Evolutionary conservation across 2,797 vertebrate species (phyloP).

Genomic region (Chloroceryle inda): DNA sequence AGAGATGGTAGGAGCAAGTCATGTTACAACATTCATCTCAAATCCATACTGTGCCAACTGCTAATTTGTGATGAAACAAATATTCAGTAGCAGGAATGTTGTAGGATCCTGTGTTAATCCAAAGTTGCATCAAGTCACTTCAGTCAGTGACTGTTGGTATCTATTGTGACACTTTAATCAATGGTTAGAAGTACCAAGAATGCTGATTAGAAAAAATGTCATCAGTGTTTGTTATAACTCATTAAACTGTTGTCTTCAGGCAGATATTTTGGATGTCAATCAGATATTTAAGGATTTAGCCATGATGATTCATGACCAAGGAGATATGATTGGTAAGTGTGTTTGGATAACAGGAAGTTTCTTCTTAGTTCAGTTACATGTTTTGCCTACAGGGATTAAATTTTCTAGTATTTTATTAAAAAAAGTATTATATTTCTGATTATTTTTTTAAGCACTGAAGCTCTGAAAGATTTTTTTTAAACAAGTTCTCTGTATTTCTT

Average conservation of each 20-base stretch:
- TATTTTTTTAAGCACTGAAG: neutral
- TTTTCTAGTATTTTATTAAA: neutral
- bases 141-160: neutral
- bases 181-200: neutral
- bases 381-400: neutral
- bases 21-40: neutral
- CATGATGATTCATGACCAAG: slow-evolving; percentile 98
- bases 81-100: neutral
- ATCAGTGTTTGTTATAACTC: neutral
- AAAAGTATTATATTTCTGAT: neutral
- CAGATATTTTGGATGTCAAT: slow-evolving; percentile 96
- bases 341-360: neutral
- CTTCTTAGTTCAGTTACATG: neutral
- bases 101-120: neutral
- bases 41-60: neutral
- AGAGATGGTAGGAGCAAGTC: neutral
- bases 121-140: neutral
- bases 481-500: neutral
- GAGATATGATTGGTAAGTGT: slow-evolving; percentile 94
- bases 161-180: neutral
- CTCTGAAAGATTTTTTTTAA: slow-evolving; percentile 13
- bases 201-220: neutral
- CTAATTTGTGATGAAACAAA: neutral
- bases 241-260: slow-evolving; percentile 81
- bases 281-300: slow-evolving; percentile 99